Conservation (phyloP, 2,797 vertebrate genomes). For the Percopsis omiscomaycus region DNA sequence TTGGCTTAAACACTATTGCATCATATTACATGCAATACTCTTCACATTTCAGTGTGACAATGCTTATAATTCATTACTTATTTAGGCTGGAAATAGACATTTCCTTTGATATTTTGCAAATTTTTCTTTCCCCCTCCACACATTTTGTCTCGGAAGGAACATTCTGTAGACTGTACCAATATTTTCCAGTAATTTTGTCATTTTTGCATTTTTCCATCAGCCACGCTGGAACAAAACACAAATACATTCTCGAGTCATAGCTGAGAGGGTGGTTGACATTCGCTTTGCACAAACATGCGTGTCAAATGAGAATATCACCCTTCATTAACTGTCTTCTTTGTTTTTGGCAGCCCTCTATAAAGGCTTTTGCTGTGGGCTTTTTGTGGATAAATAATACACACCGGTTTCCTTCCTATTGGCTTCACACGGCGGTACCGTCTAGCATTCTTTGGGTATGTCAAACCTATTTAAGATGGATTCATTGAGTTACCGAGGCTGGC, state of each 20-base stretch:
- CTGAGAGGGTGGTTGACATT: conserved; percentile 51
- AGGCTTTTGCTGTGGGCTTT: conserved; percentile 38
- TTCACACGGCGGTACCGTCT: conserved; percentile 19
- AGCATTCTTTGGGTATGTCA: neutral
- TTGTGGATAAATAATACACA: neutral
- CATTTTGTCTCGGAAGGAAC: neutral
- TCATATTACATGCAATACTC: conserved; percentile 52
- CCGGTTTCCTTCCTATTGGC: conserved; percentile 34
- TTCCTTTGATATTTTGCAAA: conserved; percentile 28
- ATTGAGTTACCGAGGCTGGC: neutral
- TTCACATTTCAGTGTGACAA: conserved; percentile 23
- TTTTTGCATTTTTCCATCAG: conserved; percentile 15
- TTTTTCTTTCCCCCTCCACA: conserved; percentile 30
- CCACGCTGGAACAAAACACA: neutral
- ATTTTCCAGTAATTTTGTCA: conserved; percentile 26
- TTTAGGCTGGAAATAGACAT: conserved; percentile 43
- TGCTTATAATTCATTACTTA: conserved; percentile 41
- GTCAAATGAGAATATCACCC: conserved; percentile 47
- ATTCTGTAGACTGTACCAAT: neutral
- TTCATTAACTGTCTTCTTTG: conserved; percentile 51
- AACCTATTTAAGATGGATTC: conserved; percentile 5
- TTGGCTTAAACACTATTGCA: conserved; percentile 48
- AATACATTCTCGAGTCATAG: conserved; percentile 28
- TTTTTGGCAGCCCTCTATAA: conserved; percentile 50
- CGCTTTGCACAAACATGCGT: conserved; percentile 39